A percentile compares a stretch with the other conserved stretches of the same genome.
phyloP scores from a whole-genome alignment of 2,113 vertebrate species.

The Tetraodon nigroviridis region DNA sequence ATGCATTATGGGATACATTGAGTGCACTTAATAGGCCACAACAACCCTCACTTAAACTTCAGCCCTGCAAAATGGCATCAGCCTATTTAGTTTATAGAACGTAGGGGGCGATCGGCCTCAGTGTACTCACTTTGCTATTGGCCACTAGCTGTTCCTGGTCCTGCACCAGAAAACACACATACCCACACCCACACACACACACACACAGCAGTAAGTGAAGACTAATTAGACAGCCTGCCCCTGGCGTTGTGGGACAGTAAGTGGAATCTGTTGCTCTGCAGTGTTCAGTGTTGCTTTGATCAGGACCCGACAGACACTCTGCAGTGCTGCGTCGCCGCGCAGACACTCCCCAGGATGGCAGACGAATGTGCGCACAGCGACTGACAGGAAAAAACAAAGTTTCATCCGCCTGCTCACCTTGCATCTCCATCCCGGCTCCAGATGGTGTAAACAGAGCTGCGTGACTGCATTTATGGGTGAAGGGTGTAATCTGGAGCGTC shows the following conservation, averaged over 20 bases:
- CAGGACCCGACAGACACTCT: slow-evolving; percentile 34
- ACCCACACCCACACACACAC: background rate
- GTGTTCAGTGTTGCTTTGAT: slow-evolving; percentile 41
- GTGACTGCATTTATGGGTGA: background rate
- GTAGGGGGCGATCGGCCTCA: too few relatives aligned
- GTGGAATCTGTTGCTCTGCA: slow-evolving; percentile 33
- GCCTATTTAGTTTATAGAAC: too few relatives aligned
- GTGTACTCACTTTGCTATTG: too few relatives aligned
- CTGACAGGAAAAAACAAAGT: background rate
- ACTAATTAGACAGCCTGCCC: slow-evolving; percentile 42
- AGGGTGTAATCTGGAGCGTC: background rate
- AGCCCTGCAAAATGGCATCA: too few relatives aligned
- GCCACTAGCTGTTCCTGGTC: background rate
- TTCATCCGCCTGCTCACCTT: slow-evolving; percentile 3
- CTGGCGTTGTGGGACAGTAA: slow-evolving; percentile 41
- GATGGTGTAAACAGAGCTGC: background rate
- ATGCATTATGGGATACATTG: too few relatives aligned
- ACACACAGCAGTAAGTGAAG: background rate
- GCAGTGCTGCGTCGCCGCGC: slow-evolving; percentile 1
- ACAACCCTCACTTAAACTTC: too few relatives aligned
- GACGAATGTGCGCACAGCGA: background rate
- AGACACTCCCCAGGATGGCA: slow-evolving; percentile 7
- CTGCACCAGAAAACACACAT: background rate
- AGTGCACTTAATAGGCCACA: too few relatives aligned
- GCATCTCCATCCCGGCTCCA: background rate